Evolutionary conservation across 2,113 vertebrate species (phyloP), one percentile per base, ranked within the genome.

Genomic region (Rhabdornis inornatus): DNA sequence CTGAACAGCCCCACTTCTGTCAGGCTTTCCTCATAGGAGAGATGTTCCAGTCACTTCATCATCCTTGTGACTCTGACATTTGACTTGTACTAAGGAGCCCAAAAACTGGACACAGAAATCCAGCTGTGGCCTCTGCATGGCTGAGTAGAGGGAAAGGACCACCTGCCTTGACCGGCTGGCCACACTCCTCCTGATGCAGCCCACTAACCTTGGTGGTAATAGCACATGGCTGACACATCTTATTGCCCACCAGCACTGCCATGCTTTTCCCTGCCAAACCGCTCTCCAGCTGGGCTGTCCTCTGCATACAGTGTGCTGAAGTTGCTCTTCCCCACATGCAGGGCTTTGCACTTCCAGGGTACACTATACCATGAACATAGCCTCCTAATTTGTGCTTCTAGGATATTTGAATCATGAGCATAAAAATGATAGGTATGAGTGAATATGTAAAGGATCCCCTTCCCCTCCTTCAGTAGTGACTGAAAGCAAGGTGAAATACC

Each of bases 91-190:
- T 60, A 40, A 35, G 15, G 9, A 84, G 5, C 3, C 8, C 17
- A 27, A 45, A 87, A 87, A 56, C 11, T 25, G 18, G 28, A 15
- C 49, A 52, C 20, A 55, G 13, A 10, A 47, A 9, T 49, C 13
- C 27, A 74, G 7, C 11, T 60, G 31, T 33, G 21, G 4, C 6
- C 11, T 59, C 31, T 35, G 16, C n/a, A 50, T 16, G 22, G 17
- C 14, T 44, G 64, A 37, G 16, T 20, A 82, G 28, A 53, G 24
- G 13, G 15, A 23, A 66, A 57, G 7, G 8, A 72, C 49, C 37
- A 16, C 4, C 9, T 40, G 2, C 20, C 18, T 49, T 0, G 1
- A 37, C 24, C 35, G 74, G 3, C 14, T 55, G 53, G 18, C 28
- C 39, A 20, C n/a, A 49, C 2, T 72, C 7, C 5, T 68, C 8